Evolutionary conservation across 2,888 invertebrate genomes (phyloP).

Genomic region (Bombyx huttoni): DNA sequence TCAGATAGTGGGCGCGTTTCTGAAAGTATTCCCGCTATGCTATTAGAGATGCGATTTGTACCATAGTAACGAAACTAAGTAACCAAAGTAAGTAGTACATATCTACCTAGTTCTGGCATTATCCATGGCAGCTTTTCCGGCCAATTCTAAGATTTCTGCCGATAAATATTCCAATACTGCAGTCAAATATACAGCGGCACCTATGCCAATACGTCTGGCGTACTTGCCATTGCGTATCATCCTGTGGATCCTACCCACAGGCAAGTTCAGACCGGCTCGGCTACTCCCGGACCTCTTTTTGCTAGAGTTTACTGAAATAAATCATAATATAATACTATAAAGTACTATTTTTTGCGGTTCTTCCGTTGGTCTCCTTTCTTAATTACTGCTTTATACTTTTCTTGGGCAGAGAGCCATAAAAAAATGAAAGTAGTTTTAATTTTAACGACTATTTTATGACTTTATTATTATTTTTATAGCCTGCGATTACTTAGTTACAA

Average conservation of each 20-base stretch:
- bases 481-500: too few species aligned
- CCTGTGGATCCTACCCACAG: slow-evolving; percentile 74
- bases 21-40: too few species aligned
- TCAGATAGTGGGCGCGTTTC: too few species aligned
- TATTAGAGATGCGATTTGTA: too few species aligned
- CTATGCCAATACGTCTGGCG: slow-evolving; percentile 72
- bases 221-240: slow-evolving; percentile 75
- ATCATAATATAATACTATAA: neutral
- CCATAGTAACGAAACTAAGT: too few species aligned
- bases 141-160: slow-evolving; percentile 78
- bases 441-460: too few species aligned
- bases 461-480: too few species aligned
- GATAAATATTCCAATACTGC: slow-evolving; percentile 79
- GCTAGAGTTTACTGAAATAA: neutral
- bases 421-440: too few species aligned
- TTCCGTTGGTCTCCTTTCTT: too few species aligned
- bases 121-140: slow-evolving; percentile 77
- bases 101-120: slow-evolving; percentile 75
- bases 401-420: too few species aligned
- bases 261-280: slow-evolving; percentile 73
- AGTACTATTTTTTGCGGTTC: neutral
- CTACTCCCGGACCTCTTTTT: slow-evolving; percentile 55
- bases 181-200: slow-evolving; percentile 67
- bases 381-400: too few species aligned
- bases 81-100: too few species aligned